These are phyloP conservation scores for Telmatherina bonti DNA, from an alignment of 2,797 vertebrate genomes.

Conservation along the genomic window DNA sequence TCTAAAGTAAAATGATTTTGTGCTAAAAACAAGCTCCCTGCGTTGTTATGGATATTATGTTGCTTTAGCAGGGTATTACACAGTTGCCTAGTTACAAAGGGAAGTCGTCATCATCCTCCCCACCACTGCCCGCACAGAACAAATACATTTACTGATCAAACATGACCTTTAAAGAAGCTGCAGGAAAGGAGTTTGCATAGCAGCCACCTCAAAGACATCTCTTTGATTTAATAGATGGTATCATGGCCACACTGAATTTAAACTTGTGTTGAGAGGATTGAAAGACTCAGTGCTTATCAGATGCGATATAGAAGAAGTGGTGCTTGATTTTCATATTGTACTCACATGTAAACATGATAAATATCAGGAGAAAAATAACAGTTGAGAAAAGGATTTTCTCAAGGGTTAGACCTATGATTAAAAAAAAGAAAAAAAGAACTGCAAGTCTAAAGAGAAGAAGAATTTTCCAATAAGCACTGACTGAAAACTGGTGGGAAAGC, in stretches of 20 bases:
- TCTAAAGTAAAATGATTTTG: constrained; percentile 16
- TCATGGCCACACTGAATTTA: constrained; percentile 13
- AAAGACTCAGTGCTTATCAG: constrained; percentile 2
- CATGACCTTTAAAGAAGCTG: constrained; percentile 66
- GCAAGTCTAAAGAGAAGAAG: not conserved
- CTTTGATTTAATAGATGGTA: constrained; percentile 38
- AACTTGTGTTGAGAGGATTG: constrained; percentile 15
- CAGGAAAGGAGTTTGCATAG: constrained; percentile 27
- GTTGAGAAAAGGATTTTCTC: not conserved
- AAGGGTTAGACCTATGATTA: not conserved
- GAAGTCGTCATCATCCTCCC: constrained; percentile 56
- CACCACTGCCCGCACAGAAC: constrained; percentile 40
- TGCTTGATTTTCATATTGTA: constrained; percentile 9
- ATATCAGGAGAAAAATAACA: not conserved
- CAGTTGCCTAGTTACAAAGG: constrained; percentile 71
- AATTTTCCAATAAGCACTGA: not conserved
- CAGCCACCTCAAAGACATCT: constrained; percentile 32
- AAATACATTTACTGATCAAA: constrained; percentile 68
- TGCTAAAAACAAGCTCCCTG: constrained; percentile 12
- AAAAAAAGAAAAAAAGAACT: not conserved
- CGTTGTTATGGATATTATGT: constrained; percentile 50
- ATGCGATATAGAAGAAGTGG: constrained; percentile 2
- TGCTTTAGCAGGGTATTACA: constrained; percentile 30
- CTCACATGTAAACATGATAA: not conserved
- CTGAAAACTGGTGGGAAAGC: not conserved